phyloP scores from a whole-genome alignment of 2,888 invertebrate genomes.

The Orchesella flavescens region DNA sequence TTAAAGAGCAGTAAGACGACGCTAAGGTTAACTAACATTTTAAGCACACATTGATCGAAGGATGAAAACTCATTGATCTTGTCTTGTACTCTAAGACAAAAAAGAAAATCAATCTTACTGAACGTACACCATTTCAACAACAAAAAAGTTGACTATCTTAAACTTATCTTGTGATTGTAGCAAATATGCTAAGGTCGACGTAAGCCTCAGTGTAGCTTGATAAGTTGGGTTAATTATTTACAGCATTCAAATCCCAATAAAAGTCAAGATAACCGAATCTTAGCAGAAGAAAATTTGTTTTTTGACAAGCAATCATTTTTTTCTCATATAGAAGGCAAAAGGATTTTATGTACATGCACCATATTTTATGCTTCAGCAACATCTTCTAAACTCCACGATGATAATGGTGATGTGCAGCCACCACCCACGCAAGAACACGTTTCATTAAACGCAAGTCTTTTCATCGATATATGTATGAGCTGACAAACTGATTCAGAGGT shows the following conservation, averaged over 20 bases:
- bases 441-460: conserved; percentile 55
- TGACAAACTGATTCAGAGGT: conserved; percentile 54
- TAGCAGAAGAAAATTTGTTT: conserved; percentile 20
- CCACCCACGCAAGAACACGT: conserved; percentile 63
- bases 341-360: background rate
- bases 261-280: conserved; percentile 29
- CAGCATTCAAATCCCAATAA: conserved; percentile 31
- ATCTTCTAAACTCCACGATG: background rate
- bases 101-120: no score
- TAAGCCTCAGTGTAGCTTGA: background rate
- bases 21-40: no score
- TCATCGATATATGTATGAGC: conserved; percentile 3
- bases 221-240: conserved; percentile 10
- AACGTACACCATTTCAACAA: no score
- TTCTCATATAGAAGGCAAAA: background rate
- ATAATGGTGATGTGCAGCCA: conserved; percentile 37
- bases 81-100: no score
- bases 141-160: no score
- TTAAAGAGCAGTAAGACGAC: no score
- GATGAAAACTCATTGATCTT: no score
- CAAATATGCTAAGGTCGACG: no score
- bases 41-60: no score
- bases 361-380: background rate
- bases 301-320: conserved; percentile 40
- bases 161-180: no score